phyloP scores from a whole-genome alignment of 2,113 vertebrate genomes.

The Zosterops japonicus region DNA sequence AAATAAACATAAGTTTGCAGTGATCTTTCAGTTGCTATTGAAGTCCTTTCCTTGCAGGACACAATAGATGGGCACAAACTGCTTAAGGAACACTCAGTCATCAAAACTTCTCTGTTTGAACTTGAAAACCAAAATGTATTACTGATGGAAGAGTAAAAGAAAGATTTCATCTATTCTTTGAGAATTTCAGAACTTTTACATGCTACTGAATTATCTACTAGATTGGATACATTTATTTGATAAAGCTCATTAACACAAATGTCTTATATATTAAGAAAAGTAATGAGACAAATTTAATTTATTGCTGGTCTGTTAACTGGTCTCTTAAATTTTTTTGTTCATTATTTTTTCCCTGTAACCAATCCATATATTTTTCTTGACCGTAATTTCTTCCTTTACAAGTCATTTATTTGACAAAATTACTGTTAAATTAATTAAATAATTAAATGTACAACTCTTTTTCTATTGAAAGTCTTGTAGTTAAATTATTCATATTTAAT shows the following conservation, averaged over 20 bases:
- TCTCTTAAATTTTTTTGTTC: not conserved
- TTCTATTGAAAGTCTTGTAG: not conserved
- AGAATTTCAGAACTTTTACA: not conserved
- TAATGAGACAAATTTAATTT: not conserved
- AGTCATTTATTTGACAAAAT: not conserved
- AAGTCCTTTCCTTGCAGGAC: not conserved
- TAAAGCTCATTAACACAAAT: not conserved
- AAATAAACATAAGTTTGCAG: not conserved
- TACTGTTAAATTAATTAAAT: not conserved
- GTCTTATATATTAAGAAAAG: not conserved
- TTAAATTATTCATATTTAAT: not conserved
- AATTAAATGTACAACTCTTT: not conserved
- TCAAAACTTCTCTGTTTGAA: not conserved
- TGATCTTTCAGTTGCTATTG: not conserved
- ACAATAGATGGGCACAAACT: not conserved
- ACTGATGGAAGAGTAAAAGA: not conserved
- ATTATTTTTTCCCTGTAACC: not conserved
- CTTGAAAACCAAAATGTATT: not conserved
- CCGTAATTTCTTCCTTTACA: not conserved
- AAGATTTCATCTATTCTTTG: not conserved
- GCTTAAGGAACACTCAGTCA: not conserved
- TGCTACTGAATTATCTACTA: not conserved
- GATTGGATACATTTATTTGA: not conserved
- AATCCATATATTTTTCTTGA: not conserved
- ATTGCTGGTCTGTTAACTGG: rapidly evolving